Percentiles rank a stretch among this genome's conserved stretches.
Conservation (phyloP, 2,888 invertebrate species). For the Timema cristinae region DNA sequence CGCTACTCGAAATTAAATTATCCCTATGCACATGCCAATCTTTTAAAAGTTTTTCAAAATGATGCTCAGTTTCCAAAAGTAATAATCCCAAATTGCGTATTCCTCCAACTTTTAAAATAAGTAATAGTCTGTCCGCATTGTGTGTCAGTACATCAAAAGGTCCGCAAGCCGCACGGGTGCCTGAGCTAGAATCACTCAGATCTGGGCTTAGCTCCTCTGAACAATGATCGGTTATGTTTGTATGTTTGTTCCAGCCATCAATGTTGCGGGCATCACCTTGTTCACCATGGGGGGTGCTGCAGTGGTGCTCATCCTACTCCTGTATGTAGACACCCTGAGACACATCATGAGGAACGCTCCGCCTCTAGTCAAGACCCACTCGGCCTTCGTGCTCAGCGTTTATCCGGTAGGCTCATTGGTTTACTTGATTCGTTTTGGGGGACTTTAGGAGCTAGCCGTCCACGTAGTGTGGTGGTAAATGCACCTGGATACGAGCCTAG, state of each 20-base stretch:
- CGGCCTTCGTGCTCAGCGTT: slow-evolving; percentile 56
- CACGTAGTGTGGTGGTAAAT: too few species aligned
- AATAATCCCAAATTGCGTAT: too few species aligned
- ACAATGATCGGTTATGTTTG: not conserved
- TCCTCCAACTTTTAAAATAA: too few species aligned
- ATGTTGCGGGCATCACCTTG: slow-evolving; percentile 53
- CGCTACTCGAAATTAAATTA: too few species aligned
- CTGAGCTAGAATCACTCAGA: not conserved
- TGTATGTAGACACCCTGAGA: slow-evolving; percentile 54
- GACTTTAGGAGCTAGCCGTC: too few species aligned
- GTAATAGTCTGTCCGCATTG: too few species aligned
- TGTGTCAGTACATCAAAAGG: too few species aligned
- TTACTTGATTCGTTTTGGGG: not conserved
- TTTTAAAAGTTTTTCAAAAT: too few species aligned
- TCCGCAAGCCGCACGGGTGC: too few species aligned
- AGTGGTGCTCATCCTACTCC: slow-evolving; percentile 48
- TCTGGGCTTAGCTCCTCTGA: not conserved
- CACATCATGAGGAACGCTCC: slow-evolving; percentile 54
- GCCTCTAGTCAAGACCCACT: slow-evolving; percentile 51
- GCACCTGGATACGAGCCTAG: too few species aligned
- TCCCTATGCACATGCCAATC: too few species aligned
- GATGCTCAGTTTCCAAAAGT: too few species aligned
- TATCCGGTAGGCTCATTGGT: slow-evolving; percentile 56
- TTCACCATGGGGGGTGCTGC: slow-evolving; percentile 52
- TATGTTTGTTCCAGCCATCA: slow-evolving; percentile 50